Conservation (phyloP, 2,113 vertebrate species). For the Peromyscus polionotus region DNA sequence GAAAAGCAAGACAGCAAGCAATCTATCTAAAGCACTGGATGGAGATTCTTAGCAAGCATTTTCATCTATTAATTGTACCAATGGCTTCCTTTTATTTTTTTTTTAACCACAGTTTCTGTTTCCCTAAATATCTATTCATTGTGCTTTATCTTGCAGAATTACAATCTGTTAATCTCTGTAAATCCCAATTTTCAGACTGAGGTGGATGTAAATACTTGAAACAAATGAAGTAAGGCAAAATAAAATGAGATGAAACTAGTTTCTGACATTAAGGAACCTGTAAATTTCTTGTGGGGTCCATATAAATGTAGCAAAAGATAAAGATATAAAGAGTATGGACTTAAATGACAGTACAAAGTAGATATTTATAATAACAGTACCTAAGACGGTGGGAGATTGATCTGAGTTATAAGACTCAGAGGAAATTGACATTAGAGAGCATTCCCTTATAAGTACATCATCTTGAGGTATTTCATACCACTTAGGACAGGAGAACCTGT, state of each 20-base stretch:
- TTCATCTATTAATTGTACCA: not conserved
- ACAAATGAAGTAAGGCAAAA: conserved; percentile 59
- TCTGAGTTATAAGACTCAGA: conserved; percentile 51
- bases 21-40: not conserved
- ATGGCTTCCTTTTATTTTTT: conserved; percentile 35
- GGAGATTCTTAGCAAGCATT: not conserved
- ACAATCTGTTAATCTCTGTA: conserved; percentile 38
- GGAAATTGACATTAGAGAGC: conserved; percentile 60
- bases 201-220: conserved; percentile 39
- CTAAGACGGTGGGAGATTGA: conserved; percentile 54
- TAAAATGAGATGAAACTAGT: not conserved
- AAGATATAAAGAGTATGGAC: conserved; percentile 29
- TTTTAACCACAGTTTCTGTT: not conserved
- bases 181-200: not conserved
- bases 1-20: not conserved
- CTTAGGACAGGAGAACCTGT: not conserved
- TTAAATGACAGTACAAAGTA: conserved; percentile 6
- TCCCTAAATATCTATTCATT: conserved; percentile 36
- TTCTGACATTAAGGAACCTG: conserved; percentile 36
- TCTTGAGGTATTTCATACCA: not conserved
- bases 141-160: conserved; percentile 15
- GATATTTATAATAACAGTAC: conserved; percentile 52
- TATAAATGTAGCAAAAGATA: conserved; percentile 59
- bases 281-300: conserved; percentile 28
- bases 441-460: conserved; percentile 44